These are phyloP conservation scores for Halocynthia roretzi DNA, from an alignment of 23 tunicate species.

Conservation along the genomic window DNA sequence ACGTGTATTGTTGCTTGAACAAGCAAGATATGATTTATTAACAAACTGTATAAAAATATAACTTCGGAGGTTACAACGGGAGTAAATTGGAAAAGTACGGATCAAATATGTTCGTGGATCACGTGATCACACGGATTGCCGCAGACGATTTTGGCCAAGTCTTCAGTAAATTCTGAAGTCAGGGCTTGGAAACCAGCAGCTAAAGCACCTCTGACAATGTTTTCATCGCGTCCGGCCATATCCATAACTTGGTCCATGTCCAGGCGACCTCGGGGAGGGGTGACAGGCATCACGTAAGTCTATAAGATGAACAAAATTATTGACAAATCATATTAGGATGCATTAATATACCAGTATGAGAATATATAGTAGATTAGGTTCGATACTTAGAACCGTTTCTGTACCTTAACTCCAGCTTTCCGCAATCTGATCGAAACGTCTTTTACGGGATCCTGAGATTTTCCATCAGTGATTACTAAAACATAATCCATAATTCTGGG, in stretches of 20 bases:
- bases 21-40: no score
- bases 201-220: conserved; percentile 19
- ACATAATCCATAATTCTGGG: no score
- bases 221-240: background rate
- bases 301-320: background rate
- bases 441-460: no score
- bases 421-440: no score
- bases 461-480: no score
- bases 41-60: no score
- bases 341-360: background rate
- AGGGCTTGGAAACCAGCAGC: conserved; percentile 25
- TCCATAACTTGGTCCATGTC: conserved; percentile 19
- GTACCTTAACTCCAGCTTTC: no score
- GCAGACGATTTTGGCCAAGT: conserved; percentile 3
- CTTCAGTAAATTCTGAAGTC: conserved; percentile 12
- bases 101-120: background rate
- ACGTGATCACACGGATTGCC: conserved; percentile 25
- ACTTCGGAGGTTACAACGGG: no score
- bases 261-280: conserved; percentile 23
- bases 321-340: no score
- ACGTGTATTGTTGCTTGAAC: no score
- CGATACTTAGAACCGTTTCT: no score
- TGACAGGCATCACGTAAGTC: conserved; percentile 17
- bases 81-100: no score
- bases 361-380: background rate